Conservation (phyloP, 1,140 invertebrate species). For the Nasonia vitripennis region DNA sequence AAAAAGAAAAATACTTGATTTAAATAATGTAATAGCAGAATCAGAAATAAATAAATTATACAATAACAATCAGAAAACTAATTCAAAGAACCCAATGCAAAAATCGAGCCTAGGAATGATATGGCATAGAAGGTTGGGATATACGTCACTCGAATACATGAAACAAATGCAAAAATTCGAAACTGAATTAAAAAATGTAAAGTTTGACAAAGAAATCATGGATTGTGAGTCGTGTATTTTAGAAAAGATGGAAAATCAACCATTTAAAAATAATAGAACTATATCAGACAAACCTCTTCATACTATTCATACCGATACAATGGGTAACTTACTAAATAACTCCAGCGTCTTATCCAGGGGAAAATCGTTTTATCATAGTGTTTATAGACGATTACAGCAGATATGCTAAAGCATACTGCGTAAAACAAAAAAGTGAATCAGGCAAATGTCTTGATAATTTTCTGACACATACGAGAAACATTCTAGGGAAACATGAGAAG, state of each 20-base stretch:
- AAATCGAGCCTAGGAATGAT: not conserved
- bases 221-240: slow-evolving; percentile 50
- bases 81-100: not conserved
- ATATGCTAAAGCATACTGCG: slow-evolving; percentile 33
- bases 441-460: slow-evolving; percentile 10
- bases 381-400: slow-evolving; percentile 41
- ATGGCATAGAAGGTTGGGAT: slow-evolving; percentile 54
- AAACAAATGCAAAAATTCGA: no score
- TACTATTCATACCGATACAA: slow-evolving; percentile 48
- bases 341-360: slow-evolving; percentile 32
- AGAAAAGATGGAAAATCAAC: slow-evolving; percentile 38
- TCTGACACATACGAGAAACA: slow-evolving; percentile 31
- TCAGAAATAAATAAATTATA: no score
- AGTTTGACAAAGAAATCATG: not conserved
- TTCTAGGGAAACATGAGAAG: slow-evolving; percentile 5
- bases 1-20: slow-evolving; percentile 12
- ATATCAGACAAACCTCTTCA: slow-evolving; percentile 17
- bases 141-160: slow-evolving; percentile 30
- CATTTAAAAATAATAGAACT: slow-evolving; percentile 43
- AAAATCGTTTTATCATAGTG: slow-evolving; percentile 34
- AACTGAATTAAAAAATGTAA: no score
- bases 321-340: slow-evolving; percentile 47
- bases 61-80: not conserved
- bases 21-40: not conserved
- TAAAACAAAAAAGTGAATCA: slow-evolving; percentile 36